Evolutionary conservation across 2,113 vertebrate species (phyloP), one percentile per base, ranked within the genome.

Genomic region (Lagopus leucura): DNA sequence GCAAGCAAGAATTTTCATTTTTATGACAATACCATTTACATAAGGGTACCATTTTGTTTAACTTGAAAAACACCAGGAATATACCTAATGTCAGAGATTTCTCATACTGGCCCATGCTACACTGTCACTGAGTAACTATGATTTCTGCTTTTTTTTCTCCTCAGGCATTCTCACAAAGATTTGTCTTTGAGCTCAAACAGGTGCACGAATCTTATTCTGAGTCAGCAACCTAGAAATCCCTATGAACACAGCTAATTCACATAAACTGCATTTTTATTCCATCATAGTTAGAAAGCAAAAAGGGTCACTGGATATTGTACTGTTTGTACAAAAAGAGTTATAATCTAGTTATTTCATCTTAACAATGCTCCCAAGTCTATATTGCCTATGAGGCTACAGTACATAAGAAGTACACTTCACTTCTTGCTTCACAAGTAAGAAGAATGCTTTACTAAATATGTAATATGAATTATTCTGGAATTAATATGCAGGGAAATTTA

Each of bases 251-350:
- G 36, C 2, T 19, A 76, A 60, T 61, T 72, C 19, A 88, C 75
- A 60, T 45, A 69, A 27, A 3, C 8, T 67, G 20, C 14, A 60
- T 11, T 65, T 42, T 5, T 42, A 13, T 65, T 45, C 21, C 25
- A 66, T n/a, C 4, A 76, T 15, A 65, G 43, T 58, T 16, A 25
- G 2, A 13, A 17, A 32, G 13, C 10, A 30, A 27, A 19, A 30
- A 2, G 0, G 8, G 4, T 54, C 13, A 20, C 27, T 30, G n/a
- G 0, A 11, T 66, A 47, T 5, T 24, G 10, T 24, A 25, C 5
- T 16, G 40, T 5, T 71, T 17, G 6, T 71, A 16, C 3, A 7
- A 54, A 47, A 80, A 43, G 9, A 17, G 20, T 7, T 3, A 0
- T 27, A 16, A 13, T 73, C 64, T 36, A 30, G 10, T 45, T 71